Conservation (phyloP, 2,888 invertebrate species). For the Acrocyrtus sp. region DNA sequence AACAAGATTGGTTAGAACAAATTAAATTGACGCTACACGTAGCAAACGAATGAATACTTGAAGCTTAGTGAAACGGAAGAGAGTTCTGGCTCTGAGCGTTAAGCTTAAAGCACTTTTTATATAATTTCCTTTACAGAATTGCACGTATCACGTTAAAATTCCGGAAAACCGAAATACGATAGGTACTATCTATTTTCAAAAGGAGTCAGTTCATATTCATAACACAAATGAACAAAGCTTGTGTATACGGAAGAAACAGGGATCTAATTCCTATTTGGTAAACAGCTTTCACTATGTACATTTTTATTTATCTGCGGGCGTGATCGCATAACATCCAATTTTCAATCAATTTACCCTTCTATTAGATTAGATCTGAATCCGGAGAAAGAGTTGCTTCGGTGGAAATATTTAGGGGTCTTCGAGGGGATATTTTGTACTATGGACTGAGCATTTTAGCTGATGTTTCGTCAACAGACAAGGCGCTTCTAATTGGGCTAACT, state of each 20-base stretch:
- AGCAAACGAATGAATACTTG: no score
- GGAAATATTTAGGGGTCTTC: constrained; percentile 42
- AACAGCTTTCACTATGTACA: background rate
- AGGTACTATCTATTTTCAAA: constrained; percentile 35
- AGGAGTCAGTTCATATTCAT: constrained; percentile 30
- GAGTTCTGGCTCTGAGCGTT: background rate
- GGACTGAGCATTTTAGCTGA: constrained; percentile 50
- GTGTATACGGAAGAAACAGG: constrained; percentile 34
- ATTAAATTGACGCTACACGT: no score
- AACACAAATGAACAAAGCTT: constrained; percentile 39
- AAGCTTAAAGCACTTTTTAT: background rate
- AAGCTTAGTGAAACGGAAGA: no score
- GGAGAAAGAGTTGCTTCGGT: constrained; percentile 41
- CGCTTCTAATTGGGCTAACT: constrained; percentile 46
- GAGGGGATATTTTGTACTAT: constrained; percentile 49
- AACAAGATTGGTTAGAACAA: no score
- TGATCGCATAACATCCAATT: background rate
- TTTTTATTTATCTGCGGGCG: background rate
- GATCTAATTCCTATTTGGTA: constrained; percentile 38
- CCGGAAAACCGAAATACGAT: constrained; percentile 11
- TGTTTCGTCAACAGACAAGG: constrained; percentile 36
- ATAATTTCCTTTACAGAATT: constrained; percentile 22
- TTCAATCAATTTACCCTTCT: background rate
- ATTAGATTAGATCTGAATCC: constrained; percentile 38
- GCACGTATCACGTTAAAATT: constrained; percentile 35